Base-by-base conservation (phyloP, 2,888 invertebrate genomes). In the Troides helena region DNA sequence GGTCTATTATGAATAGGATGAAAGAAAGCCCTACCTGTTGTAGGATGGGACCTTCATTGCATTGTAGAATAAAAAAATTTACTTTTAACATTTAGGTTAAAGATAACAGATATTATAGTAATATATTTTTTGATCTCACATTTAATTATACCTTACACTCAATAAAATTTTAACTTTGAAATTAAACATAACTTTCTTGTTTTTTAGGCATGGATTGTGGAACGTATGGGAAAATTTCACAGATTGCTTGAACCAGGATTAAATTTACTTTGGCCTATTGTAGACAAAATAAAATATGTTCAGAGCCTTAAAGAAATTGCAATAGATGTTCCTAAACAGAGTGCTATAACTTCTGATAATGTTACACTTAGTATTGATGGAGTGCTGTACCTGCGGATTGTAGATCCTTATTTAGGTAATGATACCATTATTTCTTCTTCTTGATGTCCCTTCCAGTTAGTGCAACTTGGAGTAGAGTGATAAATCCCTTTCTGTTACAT, bases 301-400 rank as follows among this genome's bases (percentile, higher is more conserved):
- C 99, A 99, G 89, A 98, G 98, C 87, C 89, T 99, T 58, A 99
- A 99, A 86, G 99, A 99, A 96, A 98, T 99, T 77, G 99, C 99
- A 0, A 99, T 99, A 79, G 99, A 99, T 92, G 98, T 99, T 68
- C 99, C 99, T 0, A 97, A 99, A 85, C 99, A 99, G 88, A 98
- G 98, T 87, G 99, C 99, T 25, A 99, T 99, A 78, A 99, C 99
- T 21, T 95, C 97, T 70, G 99, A 99, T 88, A 99, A 99, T 93
- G 99, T 99, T 0, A 98, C 98, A 0, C 90, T 99, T 68, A 97
- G 96, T 80, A 98, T 99, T 81, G 99, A 99, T 91, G 99, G 99
- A 71, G 99, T 99, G 1, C 93, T 99, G 65, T 99, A 99, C 88
- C 94, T 99, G 69, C 94, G 97, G 82, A 97, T 99, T 76, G 94